Conservation (phyloP, 2,888 invertebrate species). For the Antitype chi region DNA sequence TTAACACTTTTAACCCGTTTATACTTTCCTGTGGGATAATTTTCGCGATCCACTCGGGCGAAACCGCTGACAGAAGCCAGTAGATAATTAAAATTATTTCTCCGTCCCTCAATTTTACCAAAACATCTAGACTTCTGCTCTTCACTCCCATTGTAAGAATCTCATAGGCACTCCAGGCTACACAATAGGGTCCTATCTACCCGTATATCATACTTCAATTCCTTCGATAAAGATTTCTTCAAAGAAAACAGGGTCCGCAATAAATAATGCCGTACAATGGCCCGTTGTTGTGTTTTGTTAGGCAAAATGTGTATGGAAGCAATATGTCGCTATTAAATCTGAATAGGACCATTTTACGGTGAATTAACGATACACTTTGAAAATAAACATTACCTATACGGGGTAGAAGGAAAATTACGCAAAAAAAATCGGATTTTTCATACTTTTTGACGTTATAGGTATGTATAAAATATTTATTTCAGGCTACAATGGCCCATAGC, state of each 20-base stretch:
- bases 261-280: constrained; percentile 51
- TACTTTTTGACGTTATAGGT: too few species aligned
- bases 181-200: constrained; percentile 45
- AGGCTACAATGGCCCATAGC: too few species aligned
- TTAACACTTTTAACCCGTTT: too few species aligned
- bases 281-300: constrained; percentile 38
- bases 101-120: background rate
- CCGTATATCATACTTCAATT: constrained; percentile 53
- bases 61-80: background rate
- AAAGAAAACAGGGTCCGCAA: constrained; percentile 43
- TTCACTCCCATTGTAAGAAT: constrained; percentile 3
- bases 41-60: too few species aligned
- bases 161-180: constrained; percentile 25
- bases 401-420: background rate
- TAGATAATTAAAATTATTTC: background rate
- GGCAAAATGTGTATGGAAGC: constrained; percentile 33
- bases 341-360: constrained; percentile 20
- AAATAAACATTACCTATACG: background rate
- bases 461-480: too few species aligned
- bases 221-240: constrained; percentile 49
- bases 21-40: too few species aligned
- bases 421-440: background rate
- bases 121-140: constrained; percentile 17
- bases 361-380: background rate
- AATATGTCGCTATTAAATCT: constrained; percentile 34